These are phyloP conservation scores for Empis livida DNA, from an alignment of 2,888 invertebrate genomes.

Conservation along the genomic window DNA sequence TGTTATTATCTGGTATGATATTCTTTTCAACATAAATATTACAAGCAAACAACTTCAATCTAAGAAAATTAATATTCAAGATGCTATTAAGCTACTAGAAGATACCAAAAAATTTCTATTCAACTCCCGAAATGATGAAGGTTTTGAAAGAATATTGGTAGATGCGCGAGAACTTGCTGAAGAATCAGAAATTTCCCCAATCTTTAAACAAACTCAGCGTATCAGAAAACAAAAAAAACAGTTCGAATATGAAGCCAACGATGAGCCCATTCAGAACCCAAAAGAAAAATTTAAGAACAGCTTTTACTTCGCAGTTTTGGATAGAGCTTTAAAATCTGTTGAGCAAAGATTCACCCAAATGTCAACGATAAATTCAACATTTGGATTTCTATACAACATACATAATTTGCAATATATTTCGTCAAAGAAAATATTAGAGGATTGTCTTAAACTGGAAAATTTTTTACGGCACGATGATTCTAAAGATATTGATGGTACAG, in stretches of 20 bases:
- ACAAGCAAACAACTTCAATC: neutral
- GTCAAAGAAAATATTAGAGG: neutral
- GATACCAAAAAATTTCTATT: neutral
- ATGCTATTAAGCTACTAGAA: neutral
- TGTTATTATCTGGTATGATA: neutral
- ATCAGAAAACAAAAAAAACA: neutral
- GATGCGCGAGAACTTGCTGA: neutral
- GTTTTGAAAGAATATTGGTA: neutral
- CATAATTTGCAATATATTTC: neutral
- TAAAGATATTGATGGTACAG: neutral
- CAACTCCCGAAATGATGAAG: neutral
- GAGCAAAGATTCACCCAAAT: slow-evolving; percentile 4
- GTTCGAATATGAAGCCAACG: neutral
- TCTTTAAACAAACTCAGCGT: neutral
- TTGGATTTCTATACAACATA: slow-evolving; percentile 4
- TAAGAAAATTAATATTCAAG: neutral
- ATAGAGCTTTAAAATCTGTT: slow-evolving; percentile 1
- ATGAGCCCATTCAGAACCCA: too few species aligned
- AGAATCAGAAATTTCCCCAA: neutral
- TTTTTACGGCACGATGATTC: neutral
- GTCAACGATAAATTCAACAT: neutral
- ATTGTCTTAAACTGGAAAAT: neutral
- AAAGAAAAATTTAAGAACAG: slow-evolving; percentile 4
- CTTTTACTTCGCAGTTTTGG: slow-evolving; percentile 5
- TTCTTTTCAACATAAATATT: neutral